phyloP scores from a whole-genome alignment of 2,797 vertebrate species.

The Sebastes flavidus region DNA sequence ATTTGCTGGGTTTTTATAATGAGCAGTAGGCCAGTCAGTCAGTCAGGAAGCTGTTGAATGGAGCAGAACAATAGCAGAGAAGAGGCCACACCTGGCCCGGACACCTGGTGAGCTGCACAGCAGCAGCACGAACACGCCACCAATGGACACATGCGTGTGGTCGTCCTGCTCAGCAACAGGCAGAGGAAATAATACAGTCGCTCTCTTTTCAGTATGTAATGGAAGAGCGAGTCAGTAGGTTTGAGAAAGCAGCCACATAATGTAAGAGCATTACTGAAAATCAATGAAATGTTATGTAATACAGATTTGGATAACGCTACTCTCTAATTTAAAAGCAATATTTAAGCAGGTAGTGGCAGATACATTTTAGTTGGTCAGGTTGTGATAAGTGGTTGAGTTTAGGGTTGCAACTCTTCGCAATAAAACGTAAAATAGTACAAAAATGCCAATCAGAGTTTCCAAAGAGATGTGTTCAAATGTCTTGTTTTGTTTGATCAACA shows the following conservation, averaged over 20 bases:
- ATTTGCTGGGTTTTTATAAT: conserved; percentile 40
- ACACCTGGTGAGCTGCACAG: conserved; percentile 70
- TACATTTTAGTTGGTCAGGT: not conserved
- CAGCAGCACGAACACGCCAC: conserved; percentile 51
- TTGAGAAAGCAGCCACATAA: not conserved
- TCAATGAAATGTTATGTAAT: not conserved
- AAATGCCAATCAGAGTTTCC: not conserved
- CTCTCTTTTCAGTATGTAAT: not conserved
- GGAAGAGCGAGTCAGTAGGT: not conserved
- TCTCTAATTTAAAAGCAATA: not conserved
- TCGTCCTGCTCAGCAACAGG: conserved; percentile 21
- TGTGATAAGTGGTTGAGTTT: not conserved
- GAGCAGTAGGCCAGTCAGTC: conserved; percentile 54
- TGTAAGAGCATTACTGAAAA: not conserved
- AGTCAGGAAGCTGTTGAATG: conserved; percentile 70
- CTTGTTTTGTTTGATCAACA: not conserved
- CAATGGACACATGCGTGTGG: conserved; percentile 29
- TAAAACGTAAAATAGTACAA: not conserved
- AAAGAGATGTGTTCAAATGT: not conserved
- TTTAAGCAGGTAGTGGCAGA: not conserved
- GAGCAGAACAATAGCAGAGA: conserved; percentile 63
- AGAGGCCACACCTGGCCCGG: conserved; percentile 71
- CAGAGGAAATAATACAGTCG: not conserved
- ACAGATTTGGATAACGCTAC: not conserved
- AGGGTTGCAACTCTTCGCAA: not conserved